Percentiles rank a stretch among this genome's conserved stretches.
phyloP scores from a whole-genome alignment of 2,888 invertebrate genomes.

The Cephus sareptanus region DNA sequence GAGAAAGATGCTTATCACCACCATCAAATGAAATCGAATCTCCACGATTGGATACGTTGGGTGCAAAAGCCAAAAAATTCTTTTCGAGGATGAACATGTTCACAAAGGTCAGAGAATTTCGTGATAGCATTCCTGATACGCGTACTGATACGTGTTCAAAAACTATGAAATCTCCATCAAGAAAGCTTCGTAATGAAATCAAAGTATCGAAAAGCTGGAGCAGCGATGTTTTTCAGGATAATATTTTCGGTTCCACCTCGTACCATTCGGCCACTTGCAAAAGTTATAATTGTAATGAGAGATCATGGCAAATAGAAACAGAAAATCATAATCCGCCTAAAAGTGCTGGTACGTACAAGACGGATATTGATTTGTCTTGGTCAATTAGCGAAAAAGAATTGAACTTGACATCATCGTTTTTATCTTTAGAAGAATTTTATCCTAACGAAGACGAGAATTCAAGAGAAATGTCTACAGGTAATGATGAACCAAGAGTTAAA shows the following conservation, averaged over 20 bases:
- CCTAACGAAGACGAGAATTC: neutral
- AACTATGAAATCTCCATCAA: neutral
- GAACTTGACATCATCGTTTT: neutral
- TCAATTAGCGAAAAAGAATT: neutral
- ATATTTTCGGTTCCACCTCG: neutral
- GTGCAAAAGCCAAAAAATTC: conserved; percentile 1
- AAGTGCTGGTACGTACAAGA: neutral
- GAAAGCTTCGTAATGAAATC: neutral
- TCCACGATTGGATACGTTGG: neutral
- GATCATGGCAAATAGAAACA: neutral
- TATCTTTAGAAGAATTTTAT: neutral
- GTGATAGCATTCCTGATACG: conserved; percentile 3
- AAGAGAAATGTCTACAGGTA: neutral
- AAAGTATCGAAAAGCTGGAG: neutral
- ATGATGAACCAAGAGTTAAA: neutral
- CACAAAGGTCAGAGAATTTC: conserved; percentile 4
- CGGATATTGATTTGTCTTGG: neutral
- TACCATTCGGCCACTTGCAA: neutral
- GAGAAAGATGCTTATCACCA: neutral
- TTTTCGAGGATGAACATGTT: conserved; percentile 19
- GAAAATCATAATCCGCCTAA: neutral
- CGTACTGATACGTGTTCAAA: neutral
- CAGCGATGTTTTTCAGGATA: neutral
- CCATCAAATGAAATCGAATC: neutral
- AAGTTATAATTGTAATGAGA: neutral